Percentiles rank a stretch among this genome's conserved stretches.
Evolutionary conservation across 2,113 vertebrate genomes (phyloP).

Genomic region (Pluvialis apricaria): DNA sequence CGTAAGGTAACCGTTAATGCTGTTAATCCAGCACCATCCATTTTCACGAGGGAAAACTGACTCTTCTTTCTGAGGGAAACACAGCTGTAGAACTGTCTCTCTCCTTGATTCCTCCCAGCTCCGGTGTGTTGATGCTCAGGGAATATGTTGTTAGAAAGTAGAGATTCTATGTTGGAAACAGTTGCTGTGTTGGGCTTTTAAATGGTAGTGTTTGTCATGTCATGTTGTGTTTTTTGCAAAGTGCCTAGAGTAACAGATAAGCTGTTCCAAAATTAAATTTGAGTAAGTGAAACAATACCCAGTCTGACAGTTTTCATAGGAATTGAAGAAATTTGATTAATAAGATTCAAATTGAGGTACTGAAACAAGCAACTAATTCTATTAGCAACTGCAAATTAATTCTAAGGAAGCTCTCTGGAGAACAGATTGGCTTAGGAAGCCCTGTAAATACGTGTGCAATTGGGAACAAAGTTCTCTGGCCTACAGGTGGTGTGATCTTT

Average conservation of each 20-base stretch:
- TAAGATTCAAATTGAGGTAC: constrained; percentile 15
- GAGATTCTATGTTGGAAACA: neutral
- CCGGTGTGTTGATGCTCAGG: neutral
- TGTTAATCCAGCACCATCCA: neutral
- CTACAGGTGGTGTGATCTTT: neutral
- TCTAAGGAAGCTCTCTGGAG: neutral
- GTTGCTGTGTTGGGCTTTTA: neutral
- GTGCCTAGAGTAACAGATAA: neutral
- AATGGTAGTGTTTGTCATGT: neutral
- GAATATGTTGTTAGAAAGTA: neutral
- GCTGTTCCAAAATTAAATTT: neutral
- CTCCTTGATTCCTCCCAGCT: neutral
- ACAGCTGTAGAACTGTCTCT: neutral
- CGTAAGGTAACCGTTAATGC: neutral
- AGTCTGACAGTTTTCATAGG: neutral
- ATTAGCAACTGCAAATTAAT: constrained; percentile 30
- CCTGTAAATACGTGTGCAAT: neutral
- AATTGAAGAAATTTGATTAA: constrained; percentile 27
- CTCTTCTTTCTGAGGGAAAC: neutral
- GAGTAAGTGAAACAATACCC: neutral
- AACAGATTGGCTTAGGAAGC: neutral
- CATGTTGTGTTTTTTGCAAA: neutral
- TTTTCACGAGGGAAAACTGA: accelerated
- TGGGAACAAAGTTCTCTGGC: neutral
- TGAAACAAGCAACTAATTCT: constrained; percentile 37